Evolutionary conservation across 2,888 invertebrate species (phyloP).

Genomic region (Pollenia griseotomentosa): DNA sequence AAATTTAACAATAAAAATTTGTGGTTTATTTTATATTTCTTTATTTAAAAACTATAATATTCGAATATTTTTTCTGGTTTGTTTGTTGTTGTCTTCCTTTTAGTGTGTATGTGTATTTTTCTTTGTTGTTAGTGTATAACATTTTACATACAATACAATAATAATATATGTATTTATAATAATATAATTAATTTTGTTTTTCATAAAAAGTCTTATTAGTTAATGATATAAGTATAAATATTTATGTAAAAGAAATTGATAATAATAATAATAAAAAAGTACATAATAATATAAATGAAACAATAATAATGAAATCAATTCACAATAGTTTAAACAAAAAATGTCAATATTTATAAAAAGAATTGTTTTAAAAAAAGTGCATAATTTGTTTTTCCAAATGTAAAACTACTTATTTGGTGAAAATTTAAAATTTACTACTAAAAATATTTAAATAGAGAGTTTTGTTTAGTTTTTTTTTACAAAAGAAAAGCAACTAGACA

Average conservation of each 20-base stretch:
- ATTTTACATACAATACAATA: conserved; percentile 55
- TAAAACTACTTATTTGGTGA: conserved; percentile 30
- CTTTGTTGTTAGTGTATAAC: conserved; percentile 47
- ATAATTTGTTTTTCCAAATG: neutral
- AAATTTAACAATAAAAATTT: conserved; percentile 48
- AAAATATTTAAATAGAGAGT: conserved; percentile 42
- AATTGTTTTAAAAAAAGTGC: no score
- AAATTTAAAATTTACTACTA: conserved; percentile 4
- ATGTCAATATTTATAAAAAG: neutral
- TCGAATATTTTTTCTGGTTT: conserved; percentile 63
- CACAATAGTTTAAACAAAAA: conserved; percentile 31
- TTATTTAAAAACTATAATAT: conserved; percentile 71
- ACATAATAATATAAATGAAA: conserved; percentile 23
- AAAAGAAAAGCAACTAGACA: conserved; percentile 31
- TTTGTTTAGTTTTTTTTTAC: conserved; percentile 9
- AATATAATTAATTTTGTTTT: conserved; percentile 44
- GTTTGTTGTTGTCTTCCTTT: conserved; percentile 39
- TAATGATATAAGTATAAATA: conserved; percentile 70
- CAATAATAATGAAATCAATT: conserved; percentile 33
- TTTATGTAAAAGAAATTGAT: conserved; percentile 54
- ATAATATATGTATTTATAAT: conserved; percentile 44
- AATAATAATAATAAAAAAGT: neutral
- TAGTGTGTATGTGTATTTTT: conserved; percentile 25
- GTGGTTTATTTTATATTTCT: conserved; percentile 33
- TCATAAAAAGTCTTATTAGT: conserved; percentile 70